A percentile compares a stretch with the other conserved stretches of the same genome.
These are phyloP conservation scores for Dasyprocta punctata DNA, from an alignment of 2,113 vertebrate genomes.

Conservation along the genomic window DNA sequence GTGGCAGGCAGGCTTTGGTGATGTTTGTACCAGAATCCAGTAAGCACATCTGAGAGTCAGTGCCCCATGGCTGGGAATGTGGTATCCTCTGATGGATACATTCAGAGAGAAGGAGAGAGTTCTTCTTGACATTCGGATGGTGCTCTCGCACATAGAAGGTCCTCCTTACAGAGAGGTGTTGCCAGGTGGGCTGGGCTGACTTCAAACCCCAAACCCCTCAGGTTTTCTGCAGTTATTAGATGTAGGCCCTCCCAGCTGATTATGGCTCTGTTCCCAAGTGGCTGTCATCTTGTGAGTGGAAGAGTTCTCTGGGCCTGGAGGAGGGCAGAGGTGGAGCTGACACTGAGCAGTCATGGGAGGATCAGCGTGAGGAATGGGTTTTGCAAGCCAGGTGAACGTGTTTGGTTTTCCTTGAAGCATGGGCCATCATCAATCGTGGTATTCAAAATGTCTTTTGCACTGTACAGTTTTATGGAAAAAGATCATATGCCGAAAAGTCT, in stretches of 20 bases:
- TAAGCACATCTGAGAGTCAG: conserved; percentile 62
- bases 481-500: conserved; percentile 89
- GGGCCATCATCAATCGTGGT: conserved; percentile 78
- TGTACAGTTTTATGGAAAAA: conserved; percentile 91
- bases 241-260: conserved; percentile 80
- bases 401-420: conserved; percentile 76
- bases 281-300: conserved; percentile 80
- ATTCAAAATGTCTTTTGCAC: conserved; percentile 88
- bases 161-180: conserved; percentile 53
- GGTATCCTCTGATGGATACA: conserved; percentile 72
- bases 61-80: conserved; percentile 55
- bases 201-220: conserved; percentile 59
- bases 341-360: conserved; percentile 63
- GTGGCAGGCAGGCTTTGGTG: conserved; percentile 75
- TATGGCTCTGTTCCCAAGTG: conserved; percentile 82
- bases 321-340: conserved; percentile 49
- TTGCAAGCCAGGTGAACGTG: conserved; percentile 76
- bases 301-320: conserved; percentile 83
- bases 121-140: conserved; percentile 68
- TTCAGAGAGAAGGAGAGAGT: conserved; percentile 58
- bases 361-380: conserved; percentile 55
- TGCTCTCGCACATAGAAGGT: conserved; percentile 54
- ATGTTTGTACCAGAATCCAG: conserved; percentile 77
- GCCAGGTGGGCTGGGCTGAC: conserved; percentile 75
- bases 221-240: conserved; percentile 71